Conservation (phyloP, 1,140 invertebrate species). For the Sinonovacula constricta region DNA sequence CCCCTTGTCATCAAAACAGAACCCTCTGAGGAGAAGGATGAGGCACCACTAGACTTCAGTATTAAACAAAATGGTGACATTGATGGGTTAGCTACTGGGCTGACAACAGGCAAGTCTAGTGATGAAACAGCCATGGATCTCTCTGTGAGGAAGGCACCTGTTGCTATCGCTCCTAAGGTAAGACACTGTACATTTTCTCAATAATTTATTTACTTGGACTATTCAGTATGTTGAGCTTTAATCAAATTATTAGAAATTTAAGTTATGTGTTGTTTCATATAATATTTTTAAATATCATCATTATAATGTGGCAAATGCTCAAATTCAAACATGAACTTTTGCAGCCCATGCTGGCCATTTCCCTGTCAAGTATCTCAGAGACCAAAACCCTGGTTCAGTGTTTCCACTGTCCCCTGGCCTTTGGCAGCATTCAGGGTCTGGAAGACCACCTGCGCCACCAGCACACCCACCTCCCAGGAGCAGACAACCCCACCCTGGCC, state of each 20-base stretch:
- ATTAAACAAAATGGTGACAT: conserved; percentile 82
- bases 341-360: neutral
- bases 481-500: conserved; percentile 7
- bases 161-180: conserved; percentile 51
- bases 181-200: too few species aligned
- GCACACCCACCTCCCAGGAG: conserved; percentile 45
- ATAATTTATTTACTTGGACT: too few species aligned
- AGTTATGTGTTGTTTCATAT: too few species aligned
- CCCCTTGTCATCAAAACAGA: conserved; percentile 54
- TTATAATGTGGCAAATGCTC: too few species aligned
- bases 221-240: too few species aligned
- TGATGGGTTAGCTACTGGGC: conserved; percentile 1
- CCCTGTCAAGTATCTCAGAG: neutral
- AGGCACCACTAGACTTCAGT: conserved; percentile 87
- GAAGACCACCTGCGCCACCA: conserved; percentile 55
- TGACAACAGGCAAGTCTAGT: neutral
- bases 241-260: too few species aligned
- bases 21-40: conserved; percentile 48
- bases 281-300: too few species aligned
- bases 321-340: too few species aligned
- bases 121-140: conserved; percentile 70
- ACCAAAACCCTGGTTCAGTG: conserved; percentile 52
- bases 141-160: conserved; percentile 59
- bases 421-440: conserved; percentile 44
- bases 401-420: conserved; percentile 61